Conservation (phyloP, 1,140 invertebrate genomes). For the Sminthurides bifidus region DNA sequence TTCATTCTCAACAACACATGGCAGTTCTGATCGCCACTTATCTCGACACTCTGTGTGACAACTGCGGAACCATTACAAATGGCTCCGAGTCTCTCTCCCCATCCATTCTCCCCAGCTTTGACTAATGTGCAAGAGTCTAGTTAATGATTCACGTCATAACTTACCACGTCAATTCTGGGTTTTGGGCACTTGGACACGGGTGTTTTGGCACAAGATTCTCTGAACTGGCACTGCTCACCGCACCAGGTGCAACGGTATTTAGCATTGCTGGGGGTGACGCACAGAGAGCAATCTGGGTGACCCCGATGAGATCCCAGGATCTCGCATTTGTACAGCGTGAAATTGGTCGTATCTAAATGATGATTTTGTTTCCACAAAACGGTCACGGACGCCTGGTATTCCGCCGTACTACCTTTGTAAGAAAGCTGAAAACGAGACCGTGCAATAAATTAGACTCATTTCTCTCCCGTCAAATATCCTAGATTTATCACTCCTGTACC, state of each 20-base stretch:
- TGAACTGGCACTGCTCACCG: conserved; percentile 69
- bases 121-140: no score
- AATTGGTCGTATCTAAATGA: conserved; percentile 75
- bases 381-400: conserved; percentile 76
- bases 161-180: conserved; percentile 79
- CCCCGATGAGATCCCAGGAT: conserved; percentile 80
- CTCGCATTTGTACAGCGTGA: conserved; percentile 88
- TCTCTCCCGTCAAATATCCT: no score
- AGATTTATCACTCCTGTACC: no score
- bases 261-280: conserved; percentile 65
- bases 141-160: conserved; percentile 17
- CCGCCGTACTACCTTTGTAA: conserved; percentile 70
- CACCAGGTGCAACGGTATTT: conserved; percentile 90
- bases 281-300: conserved; percentile 86
- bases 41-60: no score
- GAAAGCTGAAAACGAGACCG: conserved; percentile 64
- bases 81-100: no score
- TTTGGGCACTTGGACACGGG: conserved; percentile 73
- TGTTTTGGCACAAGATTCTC: conserved; percentile 60
- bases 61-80: no score
- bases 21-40: background rate
- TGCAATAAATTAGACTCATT: no score
- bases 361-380: conserved; percentile 87
- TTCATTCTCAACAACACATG: background rate
- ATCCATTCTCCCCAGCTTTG: no score